Evolutionary conservation across 1,140 invertebrate species (phyloP).

Genomic region (Eumaeus atala): DNA sequence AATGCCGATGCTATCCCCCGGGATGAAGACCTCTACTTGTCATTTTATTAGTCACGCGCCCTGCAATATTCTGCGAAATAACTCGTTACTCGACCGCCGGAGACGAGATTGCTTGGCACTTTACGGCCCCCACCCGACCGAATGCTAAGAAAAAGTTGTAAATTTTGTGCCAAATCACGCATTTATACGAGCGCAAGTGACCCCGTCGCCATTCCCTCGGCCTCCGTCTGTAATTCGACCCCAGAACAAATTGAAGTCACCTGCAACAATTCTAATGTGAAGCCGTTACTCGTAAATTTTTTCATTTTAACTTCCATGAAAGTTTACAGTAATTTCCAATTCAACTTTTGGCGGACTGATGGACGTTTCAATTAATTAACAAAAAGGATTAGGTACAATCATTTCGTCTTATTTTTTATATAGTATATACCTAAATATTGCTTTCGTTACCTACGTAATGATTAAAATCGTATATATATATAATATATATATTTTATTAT

Average conservation of each 20-base stretch:
- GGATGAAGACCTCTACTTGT: slow-evolving; percentile 50
- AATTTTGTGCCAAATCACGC: slow-evolving; percentile 64
- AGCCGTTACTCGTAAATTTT: slow-evolving; percentile 10
- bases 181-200: slow-evolving; percentile 59
- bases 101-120: slow-evolving; percentile 65
- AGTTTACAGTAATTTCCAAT: slow-evolving; percentile 3
- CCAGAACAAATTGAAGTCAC: slow-evolving; percentile 43
- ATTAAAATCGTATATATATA: no score
- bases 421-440: no score
- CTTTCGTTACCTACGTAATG: no score
- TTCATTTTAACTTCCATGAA: slow-evolving; percentile 5
- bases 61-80: slow-evolving; percentile 68
- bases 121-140: slow-evolving; percentile 56
- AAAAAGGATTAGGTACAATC: no score
- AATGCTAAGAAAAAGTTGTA: slow-evolving; percentile 63
- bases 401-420: no score
- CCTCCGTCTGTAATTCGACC: slow-evolving; percentile 42
- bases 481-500: no score
- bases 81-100: slow-evolving; percentile 41
- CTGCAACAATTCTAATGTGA: slow-evolving; percentile 26
- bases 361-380: no score
- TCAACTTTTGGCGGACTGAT: background rate
- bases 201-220: slow-evolving; percentile 39
- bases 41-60: slow-evolving; percentile 68
- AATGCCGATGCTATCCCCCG: slow-evolving; percentile 14